phyloP scores from a whole-genome alignment of 2,113 vertebrate genomes.

The Verasper variegatus region DNA sequence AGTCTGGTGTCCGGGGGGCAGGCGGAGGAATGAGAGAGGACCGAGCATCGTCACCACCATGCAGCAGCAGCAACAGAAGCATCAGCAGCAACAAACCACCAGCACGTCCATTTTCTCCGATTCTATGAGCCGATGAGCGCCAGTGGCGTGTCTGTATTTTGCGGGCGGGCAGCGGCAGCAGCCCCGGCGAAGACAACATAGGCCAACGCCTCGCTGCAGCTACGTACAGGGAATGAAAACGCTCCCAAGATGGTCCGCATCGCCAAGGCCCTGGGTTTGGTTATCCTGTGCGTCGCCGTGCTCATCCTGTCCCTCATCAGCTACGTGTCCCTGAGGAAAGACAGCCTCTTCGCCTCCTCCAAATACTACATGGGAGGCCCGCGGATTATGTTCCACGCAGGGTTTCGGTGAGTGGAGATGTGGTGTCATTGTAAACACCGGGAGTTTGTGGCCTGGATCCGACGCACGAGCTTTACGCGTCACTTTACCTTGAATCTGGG shows the following conservation, averaged over 20 bases:
- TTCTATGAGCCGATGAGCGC: slow-evolving; percentile 37
- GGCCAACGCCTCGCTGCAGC: slow-evolving; percentile 55
- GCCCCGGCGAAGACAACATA: slow-evolving; percentile 43
- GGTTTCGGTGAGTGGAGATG: slow-evolving; percentile 89
- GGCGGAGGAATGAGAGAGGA: slow-evolving; percentile 57
- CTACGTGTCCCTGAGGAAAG: slow-evolving; percentile 95
- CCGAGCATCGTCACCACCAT: slow-evolving; percentile 44
- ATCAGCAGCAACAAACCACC: not conserved
- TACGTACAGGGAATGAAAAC: slow-evolving; percentile 63
- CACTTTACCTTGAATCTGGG: not conserved
- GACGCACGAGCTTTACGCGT: too few relatives aligned
- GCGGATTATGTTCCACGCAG: slow-evolving; percentile 95
- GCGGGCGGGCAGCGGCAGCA: not conserved
- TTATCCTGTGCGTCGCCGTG: slow-evolving; percentile 94
- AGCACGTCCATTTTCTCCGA: slow-evolving; percentile 41
- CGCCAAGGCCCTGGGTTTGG: slow-evolving; percentile 92
- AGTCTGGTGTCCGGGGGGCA: not conserved
- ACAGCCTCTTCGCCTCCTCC: slow-evolving; percentile 91
- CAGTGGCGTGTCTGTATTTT: not conserved
- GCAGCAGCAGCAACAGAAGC: not conserved
- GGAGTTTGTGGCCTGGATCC: too few relatives aligned
- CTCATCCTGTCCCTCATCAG: slow-evolving; percentile 96
- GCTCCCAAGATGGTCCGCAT: slow-evolving; percentile 93
- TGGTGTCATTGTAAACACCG: too few relatives aligned
- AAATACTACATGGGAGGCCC: slow-evolving; percentile 91